phyloP scores from a whole-genome alignment of 2,113 vertebrate species.

The Mungos mungo region DNA sequence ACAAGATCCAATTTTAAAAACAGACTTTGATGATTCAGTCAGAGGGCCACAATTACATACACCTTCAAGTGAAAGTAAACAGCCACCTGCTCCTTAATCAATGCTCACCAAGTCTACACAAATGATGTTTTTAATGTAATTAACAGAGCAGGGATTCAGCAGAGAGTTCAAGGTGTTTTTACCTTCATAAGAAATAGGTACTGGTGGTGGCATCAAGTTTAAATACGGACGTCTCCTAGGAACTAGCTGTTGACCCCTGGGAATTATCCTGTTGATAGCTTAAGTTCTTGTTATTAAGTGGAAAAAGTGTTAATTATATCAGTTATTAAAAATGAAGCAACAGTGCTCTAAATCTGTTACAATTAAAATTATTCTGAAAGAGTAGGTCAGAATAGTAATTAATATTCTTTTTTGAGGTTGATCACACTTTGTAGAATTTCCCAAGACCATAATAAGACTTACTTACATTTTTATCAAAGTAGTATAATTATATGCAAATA shows the following conservation, averaged over 20 bases:
- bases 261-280: constrained; percentile 27
- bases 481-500: background rate
- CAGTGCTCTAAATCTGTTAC: background rate
- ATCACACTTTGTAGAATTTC: constrained; percentile 26
- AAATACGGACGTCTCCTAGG: background rate
- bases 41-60: background rate
- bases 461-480: background rate
- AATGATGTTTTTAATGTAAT: background rate
- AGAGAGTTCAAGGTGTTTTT: background rate
- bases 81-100: background rate
- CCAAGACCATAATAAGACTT: background rate
- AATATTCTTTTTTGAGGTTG: constrained; percentile 31
- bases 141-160: background rate
- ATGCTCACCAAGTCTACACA: background rate
- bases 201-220: background rate
- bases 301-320: constrained; percentile 3
- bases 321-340: constrained; percentile 50
- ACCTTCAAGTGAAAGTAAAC: background rate
- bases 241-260: background rate
- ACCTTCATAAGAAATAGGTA: background rate
- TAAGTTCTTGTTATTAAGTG: background rate
- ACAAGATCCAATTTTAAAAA: background rate
- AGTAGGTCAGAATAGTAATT: constrained; percentile 40
- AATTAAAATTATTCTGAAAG: constrained; percentile 38
- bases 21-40: background rate